These are phyloP conservation scores for Maccullochella peelii DNA, from an alignment of 2,113 vertebrate genomes.

Conservation along the genomic window DNA sequence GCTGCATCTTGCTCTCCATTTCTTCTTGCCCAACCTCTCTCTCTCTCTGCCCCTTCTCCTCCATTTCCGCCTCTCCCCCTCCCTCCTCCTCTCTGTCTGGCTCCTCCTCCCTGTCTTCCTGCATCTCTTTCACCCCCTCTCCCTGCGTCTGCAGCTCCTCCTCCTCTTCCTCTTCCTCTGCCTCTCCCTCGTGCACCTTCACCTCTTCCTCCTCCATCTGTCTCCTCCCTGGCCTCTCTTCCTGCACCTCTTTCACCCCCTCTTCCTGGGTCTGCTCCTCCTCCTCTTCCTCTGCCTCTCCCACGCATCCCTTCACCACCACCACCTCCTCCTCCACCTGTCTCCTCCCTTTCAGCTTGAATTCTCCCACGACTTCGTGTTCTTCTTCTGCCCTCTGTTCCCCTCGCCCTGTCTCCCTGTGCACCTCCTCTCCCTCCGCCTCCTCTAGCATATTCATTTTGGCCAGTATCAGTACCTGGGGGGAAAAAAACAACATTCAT, in stretches of 20 bases:
- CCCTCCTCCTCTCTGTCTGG: background rate
- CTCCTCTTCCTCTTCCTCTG: background rate
- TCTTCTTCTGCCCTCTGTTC: constrained; percentile 2
- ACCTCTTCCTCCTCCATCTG: background rate
- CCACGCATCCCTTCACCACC: background rate
- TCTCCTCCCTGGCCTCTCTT: background rate
- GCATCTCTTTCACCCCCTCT: background rate
- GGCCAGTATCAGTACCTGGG: constrained; percentile 35
- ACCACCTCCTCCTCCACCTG: background rate
- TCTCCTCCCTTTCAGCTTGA: constrained; percentile 16
- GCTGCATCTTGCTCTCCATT: background rate
- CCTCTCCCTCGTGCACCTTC: background rate
- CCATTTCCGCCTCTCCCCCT: constrained; percentile 30
- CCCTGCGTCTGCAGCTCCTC: background rate
- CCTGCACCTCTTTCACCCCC: constrained; percentile 12
- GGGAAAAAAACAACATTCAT: background rate
- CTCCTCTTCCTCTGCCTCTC: background rate
- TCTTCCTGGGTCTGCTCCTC: background rate
- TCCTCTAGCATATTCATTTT: constrained; percentile 19
- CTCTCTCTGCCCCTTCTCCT: constrained; percentile 38
- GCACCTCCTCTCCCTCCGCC: background rate
- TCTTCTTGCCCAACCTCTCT: constrained; percentile 25
- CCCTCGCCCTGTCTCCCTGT: background rate
- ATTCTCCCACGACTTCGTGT: background rate
- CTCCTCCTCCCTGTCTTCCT: background rate